A percentile compares a stretch with the other conserved stretches of the same genome.
Evolutionary conservation across 2,113 vertebrate species (phyloP).

Genomic region (Spea multiplicata): DNA sequence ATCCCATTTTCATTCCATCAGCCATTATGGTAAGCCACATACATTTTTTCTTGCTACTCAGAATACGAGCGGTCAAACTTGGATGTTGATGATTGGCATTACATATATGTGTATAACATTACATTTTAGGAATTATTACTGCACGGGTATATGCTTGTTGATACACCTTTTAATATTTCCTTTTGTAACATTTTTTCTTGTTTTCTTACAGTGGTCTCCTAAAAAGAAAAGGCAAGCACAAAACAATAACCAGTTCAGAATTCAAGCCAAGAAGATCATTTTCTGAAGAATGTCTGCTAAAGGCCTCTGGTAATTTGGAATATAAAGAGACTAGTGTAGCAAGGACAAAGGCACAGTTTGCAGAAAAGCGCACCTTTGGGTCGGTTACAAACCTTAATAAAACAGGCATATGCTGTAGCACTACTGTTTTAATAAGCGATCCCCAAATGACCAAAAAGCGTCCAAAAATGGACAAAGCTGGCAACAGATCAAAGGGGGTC

Average conservation of each 20-base stretch:
- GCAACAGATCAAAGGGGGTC: constrained; percentile 38
- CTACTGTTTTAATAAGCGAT: constrained; percentile 42
- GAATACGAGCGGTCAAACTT: too few relatives aligned
- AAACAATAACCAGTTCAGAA: constrained; percentile 45
- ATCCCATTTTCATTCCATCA: too few relatives aligned
- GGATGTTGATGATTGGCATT: too few relatives aligned
- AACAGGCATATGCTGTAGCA: constrained; percentile 31
- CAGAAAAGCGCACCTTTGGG: constrained; percentile 45
- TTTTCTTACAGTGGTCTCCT: constrained; percentile 68
- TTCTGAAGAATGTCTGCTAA: constrained; percentile 66
- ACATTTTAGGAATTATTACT: too few relatives aligned
- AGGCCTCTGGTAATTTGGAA: constrained; percentile 40
- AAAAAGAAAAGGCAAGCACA: constrained; percentile 65
- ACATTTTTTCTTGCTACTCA: too few relatives aligned
- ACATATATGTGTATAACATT: too few relatives aligned
- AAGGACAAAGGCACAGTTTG: constrained; percentile 15
- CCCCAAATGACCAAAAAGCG: constrained; percentile 49
- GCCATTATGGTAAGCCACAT: too few relatives aligned
- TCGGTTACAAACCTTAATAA: constrained; percentile 45
- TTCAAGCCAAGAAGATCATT: constrained; percentile 57
- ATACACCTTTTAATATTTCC: too few relatives aligned
- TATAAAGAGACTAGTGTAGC: constrained; percentile 57
- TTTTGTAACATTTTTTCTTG: background rate
- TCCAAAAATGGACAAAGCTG: constrained; percentile 50
- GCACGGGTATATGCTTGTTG: too few relatives aligned